Base-by-base conservation (phyloP, 1,140 invertebrate species). In the Bilobella aurantiaca region DNA sequence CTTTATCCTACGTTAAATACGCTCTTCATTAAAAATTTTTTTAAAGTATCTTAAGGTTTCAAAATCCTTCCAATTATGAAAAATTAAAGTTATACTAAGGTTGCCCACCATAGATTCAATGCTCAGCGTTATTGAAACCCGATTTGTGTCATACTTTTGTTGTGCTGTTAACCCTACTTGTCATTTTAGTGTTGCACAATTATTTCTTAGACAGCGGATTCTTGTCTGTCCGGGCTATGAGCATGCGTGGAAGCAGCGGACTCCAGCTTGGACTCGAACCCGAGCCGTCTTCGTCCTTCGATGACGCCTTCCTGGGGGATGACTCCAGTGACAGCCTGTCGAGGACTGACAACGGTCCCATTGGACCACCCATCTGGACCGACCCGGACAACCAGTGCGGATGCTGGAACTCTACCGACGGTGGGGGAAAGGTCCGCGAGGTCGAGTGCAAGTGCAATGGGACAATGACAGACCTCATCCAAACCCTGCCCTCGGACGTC, bases 401-500 rank as follows among this genome's bases (percentile, higher is more conserved):
- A 5, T 53, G 49, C 21, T 53, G 49, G 49, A 53, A 53, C 21
- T 53, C 49, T 5, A 16, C 49, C 5, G 49, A 53, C 21, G 49
- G 49, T n/a, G n/a, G n/a, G 3, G 49, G 49, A 53, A 53, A 23
- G 25, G 23, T 23, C 25, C 49, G 49, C 25, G 49, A 53, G 23
- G 49, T 53, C 12, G 49, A 53, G 21, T 53, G 49, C 23, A 53
- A 53, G 23, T 53, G 49, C 25, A 53, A 53, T 53, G 49, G 49
- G 21, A 53, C 49, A 3, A 53, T 53, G 49, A 23, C 12, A 18
- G 49, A 53, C 12, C 23, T 53, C 12, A 53, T 53, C 49, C 49
- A 12, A 18, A 53, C 12, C 8, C 49, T 53, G 5, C 49, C 49
- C 3, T 53, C 49, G 21, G 49, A 53, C 23, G 49, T 53, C 8